Conservation (phyloP, 2,113 vertebrate genomes). For the Peromyscus leucopus region DNA sequence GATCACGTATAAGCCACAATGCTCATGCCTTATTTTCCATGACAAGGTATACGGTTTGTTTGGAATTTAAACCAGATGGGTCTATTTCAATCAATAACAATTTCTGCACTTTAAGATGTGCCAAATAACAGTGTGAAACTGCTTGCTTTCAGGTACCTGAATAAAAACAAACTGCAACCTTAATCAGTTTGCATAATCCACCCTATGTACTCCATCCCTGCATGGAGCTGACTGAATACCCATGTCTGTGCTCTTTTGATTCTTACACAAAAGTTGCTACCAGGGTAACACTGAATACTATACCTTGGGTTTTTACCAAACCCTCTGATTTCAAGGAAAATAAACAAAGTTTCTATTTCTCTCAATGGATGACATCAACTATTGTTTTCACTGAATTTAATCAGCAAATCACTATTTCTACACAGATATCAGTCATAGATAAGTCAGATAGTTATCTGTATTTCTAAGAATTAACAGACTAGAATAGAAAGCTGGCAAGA, state of each 20-base stretch:
- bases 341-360: background rate
- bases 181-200: background rate
- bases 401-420: conserved; percentile 14
- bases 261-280: background rate
- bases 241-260: background rate
- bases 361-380: background rate
- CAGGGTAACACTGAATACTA: background rate
- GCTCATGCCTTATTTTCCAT: background rate
- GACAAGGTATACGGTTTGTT: background rate
- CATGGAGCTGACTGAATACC: background rate
- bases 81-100: conserved; percentile 5
- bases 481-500: background rate
- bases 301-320: background rate
- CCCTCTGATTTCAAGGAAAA: background rate
- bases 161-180: conserved; percentile 5
- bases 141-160: background rate
- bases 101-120: conserved; percentile 22
- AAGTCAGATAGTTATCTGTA: background rate
- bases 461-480: conserved; percentile 40
- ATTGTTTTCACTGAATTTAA: conserved; percentile 4
- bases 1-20: background rate
- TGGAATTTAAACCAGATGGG: background rate
- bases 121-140: background rate
- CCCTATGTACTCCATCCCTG: background rate
- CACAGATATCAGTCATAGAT: background rate